Evolutionary conservation across 2,797 vertebrate species (phyloP), one percentile per base, ranked within the genome.

Genomic region (Urophycis tenuis): DNA sequence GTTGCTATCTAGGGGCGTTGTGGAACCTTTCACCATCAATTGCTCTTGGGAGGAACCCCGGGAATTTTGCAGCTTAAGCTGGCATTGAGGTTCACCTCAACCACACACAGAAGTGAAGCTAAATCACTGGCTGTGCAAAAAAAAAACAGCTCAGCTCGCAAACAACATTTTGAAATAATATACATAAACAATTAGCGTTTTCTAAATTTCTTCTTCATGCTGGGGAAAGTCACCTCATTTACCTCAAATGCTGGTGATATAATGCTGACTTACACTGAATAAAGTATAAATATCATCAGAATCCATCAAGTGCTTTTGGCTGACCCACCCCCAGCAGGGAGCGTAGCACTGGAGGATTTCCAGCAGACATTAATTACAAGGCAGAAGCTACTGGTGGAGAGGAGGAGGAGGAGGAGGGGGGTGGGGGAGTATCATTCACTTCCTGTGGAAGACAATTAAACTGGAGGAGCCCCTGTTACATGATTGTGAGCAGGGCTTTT

Each of bases 391-490:
- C 19, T 71, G 15, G 41, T 64, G 80, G 79, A 84, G 72, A 84
- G 81, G 30, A 32, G 29, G 30, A 9, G 29, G 69, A 30, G 25
- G 30, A 39, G 36, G 6, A 11, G 60, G 22, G 6, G 2, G 1
- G 29, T n/a, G n/a, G 64, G 9, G 64, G 29, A 69, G n/a, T 11
- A 25, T 82, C 81, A 35, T 77, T 83, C 81, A 83, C 85, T 83
- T 87, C 82, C 82, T 82, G 84, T 8, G 85, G 70, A 85, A 85
- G 87, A 85, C 87, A 84, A 88, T 90, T 87, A 80, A 78, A 81
- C 0, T 67, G 76, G 75, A 60, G 77, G 82, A 81, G 53, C 53
- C 53, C 71, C n/a, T 69, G 60, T 75, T 31, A 64, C 30, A 31
- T 5, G 78, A 74, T 80, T 81, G 71, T 29, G 31, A 82, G 81